Base-by-base conservation (phyloP, 2,113 vertebrate species). In the Ramphastos sulfuratus region DNA sequence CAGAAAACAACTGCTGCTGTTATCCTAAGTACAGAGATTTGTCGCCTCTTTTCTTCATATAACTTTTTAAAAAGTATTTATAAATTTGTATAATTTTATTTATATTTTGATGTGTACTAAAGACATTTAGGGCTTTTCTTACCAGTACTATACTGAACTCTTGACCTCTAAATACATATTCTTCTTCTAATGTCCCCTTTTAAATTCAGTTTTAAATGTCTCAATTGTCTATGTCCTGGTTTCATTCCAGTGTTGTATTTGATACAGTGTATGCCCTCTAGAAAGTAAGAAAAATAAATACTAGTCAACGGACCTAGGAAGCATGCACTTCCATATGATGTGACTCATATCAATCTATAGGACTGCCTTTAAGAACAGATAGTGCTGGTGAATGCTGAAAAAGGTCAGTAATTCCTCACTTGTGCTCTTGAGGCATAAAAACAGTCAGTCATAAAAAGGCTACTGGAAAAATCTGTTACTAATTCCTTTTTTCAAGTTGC, bases 331-430 rank as follows among this genome's bases (percentile, higher is more conserved):
- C 12, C 37, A 15, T 64, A 35, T 56, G 52, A 52, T 23, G 56
- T 56, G 82, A 85, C 58, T 87, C 79, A 70, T 48, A 42, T 12
- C 69, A 75, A 70, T 61, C 85, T 74, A n/a, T 19, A 64, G 65
- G 4, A 60, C 48, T 64, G 58, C 61, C 70, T 81, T 85, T 69
- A 83, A 75, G 73, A 93, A 81, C 37, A 93, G 48, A 61, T 69
- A 92, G 64, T 21, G 37, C 73, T 61, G 76, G 70, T 63, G 94
- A 94, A 91, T 56, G 44, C 72, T 74, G 31, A 93, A 65, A 92
- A 96, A 86, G 69, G 92, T 94, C 85, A 92, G 27, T 71, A 86
- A 92, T 86, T 92, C 70, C 87, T 82, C 67, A 58, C 48, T 58
- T 67, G 58, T 69, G 73, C 48, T 88, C 73, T 28, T 64, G 33